Conservation (phyloP, 2,113 vertebrate genomes). For the Chelonoidis abingdonii region DNA sequence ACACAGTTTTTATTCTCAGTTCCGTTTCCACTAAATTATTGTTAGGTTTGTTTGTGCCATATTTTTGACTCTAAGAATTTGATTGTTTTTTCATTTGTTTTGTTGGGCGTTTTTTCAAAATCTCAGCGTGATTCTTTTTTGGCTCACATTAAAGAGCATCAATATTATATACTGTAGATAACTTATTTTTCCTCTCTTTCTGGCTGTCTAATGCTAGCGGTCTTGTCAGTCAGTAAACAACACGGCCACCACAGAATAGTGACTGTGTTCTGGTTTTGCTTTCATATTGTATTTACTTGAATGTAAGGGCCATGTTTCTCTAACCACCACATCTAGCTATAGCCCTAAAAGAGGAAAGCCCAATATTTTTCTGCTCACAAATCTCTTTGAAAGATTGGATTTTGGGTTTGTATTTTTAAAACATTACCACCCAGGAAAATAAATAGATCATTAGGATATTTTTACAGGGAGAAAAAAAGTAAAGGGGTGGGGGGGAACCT, state of each 20-base stretch:
- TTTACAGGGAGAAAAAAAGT: not conserved
- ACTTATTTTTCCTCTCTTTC: rapidly evolving
- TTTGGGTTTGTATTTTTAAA: slow-evolving; percentile 10
- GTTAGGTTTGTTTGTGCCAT: not conserved
- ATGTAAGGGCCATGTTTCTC: rapidly evolving
- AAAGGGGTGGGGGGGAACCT: not conserved
- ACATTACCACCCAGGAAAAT: not conserved
- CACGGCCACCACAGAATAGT: rapidly evolving
- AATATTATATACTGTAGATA: not conserved
- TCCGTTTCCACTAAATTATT: not conserved
- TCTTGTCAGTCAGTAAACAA: not conserved
- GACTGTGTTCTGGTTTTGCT: not conserved
- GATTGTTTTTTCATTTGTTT: rapidly evolving
- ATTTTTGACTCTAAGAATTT: not conserved
- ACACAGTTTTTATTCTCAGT: not conserved
- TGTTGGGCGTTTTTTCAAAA: not conserved
- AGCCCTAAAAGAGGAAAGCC: not conserved
- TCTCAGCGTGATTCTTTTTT: not conserved
- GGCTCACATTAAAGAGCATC: not conserved
- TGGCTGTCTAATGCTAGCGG: not conserved
- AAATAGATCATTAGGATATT: not conserved
- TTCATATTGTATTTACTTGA: not conserved
- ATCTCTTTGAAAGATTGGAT: not conserved
- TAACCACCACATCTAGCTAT: not conserved
- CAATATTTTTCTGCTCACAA: not conserved